Base-by-base conservation (phyloP, 2,797 vertebrate species). In the Caiman crocodilus region DNA sequence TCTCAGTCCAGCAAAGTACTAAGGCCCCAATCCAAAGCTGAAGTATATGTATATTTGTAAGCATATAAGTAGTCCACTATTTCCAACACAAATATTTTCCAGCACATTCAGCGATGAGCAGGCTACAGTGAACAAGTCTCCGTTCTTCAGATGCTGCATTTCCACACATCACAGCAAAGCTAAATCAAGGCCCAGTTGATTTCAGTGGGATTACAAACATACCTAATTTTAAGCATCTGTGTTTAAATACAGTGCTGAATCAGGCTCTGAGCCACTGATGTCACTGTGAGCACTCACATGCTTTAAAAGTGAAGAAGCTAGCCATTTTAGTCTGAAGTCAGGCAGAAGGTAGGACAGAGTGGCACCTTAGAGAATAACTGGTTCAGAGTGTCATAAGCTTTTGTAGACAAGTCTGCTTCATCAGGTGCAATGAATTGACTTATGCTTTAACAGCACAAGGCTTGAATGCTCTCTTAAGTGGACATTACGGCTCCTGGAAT, bases 161-260 rank as follows among this genome's bases (percentile, higher is more conserved):
- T 94, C 90, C 93, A 58, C 83, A 92, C 93, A 93, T 79, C 67
- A 79, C 67, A 92, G 88, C 82, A 93, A 95, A 96, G 64, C 78
- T 90, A 93, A 96, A 92, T 57, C 89, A 93, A 60, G 90, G 87
- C 89, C 76, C 94, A 63, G 59, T 92, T 94, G 93, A 94, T 95
- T 95, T 85, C 94, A 94, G 94, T 83, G 89, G 94, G 90, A 96
- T 97, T 96, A 94, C 93, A 89, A 85, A 94, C 95, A 95, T 95
- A 89, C 94, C 95, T 95, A 97, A 94, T 94, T 94, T 82, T 91
- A 95, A 89, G 94, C 93, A 96, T 92, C 64, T 95, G 65, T 90
- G 79, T 20, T 76, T 94, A 57, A 50, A 50, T 67, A 58, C 32
- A 78, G 73, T 92, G 84, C 82, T 85, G 78, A 87, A 95, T 50